phyloP scores from a whole-genome alignment of 2,888 invertebrate genomes.

The Chelonus formosanus region DNA sequence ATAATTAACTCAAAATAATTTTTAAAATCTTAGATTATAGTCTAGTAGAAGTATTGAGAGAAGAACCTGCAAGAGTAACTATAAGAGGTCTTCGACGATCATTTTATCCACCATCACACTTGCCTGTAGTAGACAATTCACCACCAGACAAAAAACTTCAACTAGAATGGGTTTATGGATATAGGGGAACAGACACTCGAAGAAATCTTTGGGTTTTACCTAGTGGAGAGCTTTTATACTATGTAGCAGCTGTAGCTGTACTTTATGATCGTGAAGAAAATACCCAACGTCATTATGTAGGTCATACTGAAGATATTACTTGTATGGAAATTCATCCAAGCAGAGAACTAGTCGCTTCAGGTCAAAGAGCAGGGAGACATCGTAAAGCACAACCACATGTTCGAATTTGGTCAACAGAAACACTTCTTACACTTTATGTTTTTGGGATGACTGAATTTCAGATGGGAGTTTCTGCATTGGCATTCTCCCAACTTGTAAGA shows the following conservation, averaged over 20 bases:
- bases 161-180: constrained; percentile 97
- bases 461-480: constrained; percentile 85
- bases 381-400: constrained; percentile 89
- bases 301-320: constrained; percentile 93
- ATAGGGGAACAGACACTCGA: constrained; percentile 89
- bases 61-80: constrained; percentile 84
- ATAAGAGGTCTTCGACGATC: constrained; percentile 84
- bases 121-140: constrained; percentile 83
- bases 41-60: constrained; percentile 83
- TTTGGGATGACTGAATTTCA: constrained; percentile 92
- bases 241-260: constrained; percentile 91
- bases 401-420: constrained; percentile 91
- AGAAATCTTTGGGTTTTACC: constrained; percentile 92
- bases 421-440: constrained; percentile 86
- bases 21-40: constrained; percentile 74
- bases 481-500: constrained; percentile 85
- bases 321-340: constrained; percentile 83
- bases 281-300: constrained; percentile 87
- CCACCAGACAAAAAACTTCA: constrained; percentile 89
- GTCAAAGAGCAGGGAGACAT: constrained; percentile 85
- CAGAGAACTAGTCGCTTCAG: constrained; percentile 87
- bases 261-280: constrained; percentile 88
- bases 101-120: constrained; percentile 87
- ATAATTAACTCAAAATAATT: constrained; percentile 9
- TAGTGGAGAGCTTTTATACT: constrained; percentile 91